Evolutionary conservation across 2,113 vertebrate genomes (phyloP).

Genomic region (Heptranchias perlo): DNA sequence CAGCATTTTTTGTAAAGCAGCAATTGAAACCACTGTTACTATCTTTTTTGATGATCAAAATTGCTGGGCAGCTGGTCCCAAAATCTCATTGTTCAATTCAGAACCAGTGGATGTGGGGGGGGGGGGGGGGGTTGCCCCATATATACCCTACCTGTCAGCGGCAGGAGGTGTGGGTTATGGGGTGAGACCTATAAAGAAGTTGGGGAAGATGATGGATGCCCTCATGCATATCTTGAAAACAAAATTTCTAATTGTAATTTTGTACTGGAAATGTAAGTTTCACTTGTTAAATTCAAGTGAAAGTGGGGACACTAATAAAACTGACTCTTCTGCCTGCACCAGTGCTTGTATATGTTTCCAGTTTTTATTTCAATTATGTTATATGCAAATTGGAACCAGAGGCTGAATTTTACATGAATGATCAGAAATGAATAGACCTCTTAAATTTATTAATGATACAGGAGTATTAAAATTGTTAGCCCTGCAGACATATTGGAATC

Average conservation of each 20-base stretch:
- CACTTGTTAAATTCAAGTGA: neutral
- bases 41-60: neutral
- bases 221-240: neutral
- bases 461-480: neutral
- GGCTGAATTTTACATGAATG: too few relatives aligned
- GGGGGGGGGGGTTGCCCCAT: neutral
- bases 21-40: neutral
- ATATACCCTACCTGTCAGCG: neutral
- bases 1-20: neutral
- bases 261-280: neutral
- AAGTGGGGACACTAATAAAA: neutral
- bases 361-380: too few relatives aligned
- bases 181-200: neutral
- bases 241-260: neutral
- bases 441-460: too few relatives aligned
- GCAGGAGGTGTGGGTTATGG: neutral
- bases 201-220: neutral
- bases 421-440: too few relatives aligned
- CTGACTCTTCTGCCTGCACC: neutral
- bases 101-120: neutral
- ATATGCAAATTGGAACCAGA: too few relatives aligned
- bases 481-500: neutral
- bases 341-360: too few relatives aligned
- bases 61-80: neutral
- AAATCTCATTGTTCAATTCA: neutral